Evolutionary conservation across 1,140 invertebrate species (phyloP), one percentile per base, ranked within the genome.

Genomic region (Neodiprion virginianus): DNA sequence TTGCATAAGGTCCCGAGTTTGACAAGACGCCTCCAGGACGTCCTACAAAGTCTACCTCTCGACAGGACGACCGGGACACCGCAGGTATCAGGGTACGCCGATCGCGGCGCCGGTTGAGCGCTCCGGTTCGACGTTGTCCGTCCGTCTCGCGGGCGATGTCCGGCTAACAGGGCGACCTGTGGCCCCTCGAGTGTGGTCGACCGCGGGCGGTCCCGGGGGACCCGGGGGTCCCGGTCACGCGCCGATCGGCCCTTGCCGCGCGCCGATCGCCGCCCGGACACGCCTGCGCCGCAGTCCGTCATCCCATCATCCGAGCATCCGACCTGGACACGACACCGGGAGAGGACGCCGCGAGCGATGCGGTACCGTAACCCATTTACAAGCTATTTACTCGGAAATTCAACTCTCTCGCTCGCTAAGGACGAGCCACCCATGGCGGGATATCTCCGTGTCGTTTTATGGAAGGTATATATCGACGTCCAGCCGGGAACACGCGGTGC

Each of bases 141-240:
- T 65, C 61, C 12, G 61, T 14, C 17, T 21, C 61, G 12, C 61
- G 78, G 77, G 78, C 82, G 78, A 79, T 80, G 82, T 81, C 82
- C 80, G 81, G 79, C 82, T 82, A 84, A 85, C 84, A 84, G 84
- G 82, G 83, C 82, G 82, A 85, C 84, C 83, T 81, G 76, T 83
- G 84, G 79, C 83, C 83, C 80, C 82, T 83, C 80, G 82, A 85
- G 82, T 83, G 84, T 85, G 84, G 84, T 85, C 84, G 82, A 76
- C 75, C 82, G 77, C 82, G 80, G 83, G 84, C 84, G 84, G 84
- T 85, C 84, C 53, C 53, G 53, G 53, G 53, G 53, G 53, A 61
- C 53, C 53, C n/a, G 53, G 53, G 53, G 53, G 53, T 78, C 76
- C 78, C 75, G 83, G 84, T 85, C 83, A 85, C 83, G 84, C 82